Percentiles rank a stretch among this genome's conserved stretches.
Evolutionary conservation across 2,888 invertebrate genomes (phyloP).

Genomic region (Phyto melanocephala): DNA sequence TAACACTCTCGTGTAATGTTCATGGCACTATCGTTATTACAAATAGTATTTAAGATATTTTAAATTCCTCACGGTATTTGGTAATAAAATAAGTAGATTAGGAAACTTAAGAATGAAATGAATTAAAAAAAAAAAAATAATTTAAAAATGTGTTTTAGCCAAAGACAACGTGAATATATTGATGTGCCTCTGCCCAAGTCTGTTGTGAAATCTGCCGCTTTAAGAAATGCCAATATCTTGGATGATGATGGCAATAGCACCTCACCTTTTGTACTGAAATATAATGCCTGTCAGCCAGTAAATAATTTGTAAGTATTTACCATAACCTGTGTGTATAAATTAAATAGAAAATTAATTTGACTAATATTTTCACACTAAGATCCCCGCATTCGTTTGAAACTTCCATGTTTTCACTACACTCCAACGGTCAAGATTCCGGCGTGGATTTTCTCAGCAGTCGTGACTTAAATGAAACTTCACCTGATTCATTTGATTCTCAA

Average conservation of each 20-base stretch:
- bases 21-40: no score
- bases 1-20: no score
- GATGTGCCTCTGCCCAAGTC: slow-evolving; percentile 79
- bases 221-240: slow-evolving; percentile 63
- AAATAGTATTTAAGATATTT: background rate
- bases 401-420: slow-evolving; percentile 89
- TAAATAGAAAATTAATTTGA: background rate
- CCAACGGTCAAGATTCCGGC: slow-evolving; percentile 90
- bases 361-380: background rate
- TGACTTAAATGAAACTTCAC: slow-evolving; percentile 75
- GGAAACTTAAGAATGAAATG: background rate
- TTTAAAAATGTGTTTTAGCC: slow-evolving; percentile 66
- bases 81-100: background rate
- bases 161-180: slow-evolving; percentile 77
- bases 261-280: slow-evolving; percentile 75
- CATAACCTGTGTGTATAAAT: background rate
- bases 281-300: slow-evolving; percentile 75
- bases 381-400: slow-evolving; percentile 81
- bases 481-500: slow-evolving; percentile 72
- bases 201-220: slow-evolving; percentile 70
- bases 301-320: slow-evolving; percentile 73
- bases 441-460: slow-evolving; percentile 81
- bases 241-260: slow-evolving; percentile 60
- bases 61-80: background rate
- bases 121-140: background rate